Evolutionary conservation across 2,797 vertebrate genomes (phyloP).

Genomic region (Diceros bicornis): DNA sequence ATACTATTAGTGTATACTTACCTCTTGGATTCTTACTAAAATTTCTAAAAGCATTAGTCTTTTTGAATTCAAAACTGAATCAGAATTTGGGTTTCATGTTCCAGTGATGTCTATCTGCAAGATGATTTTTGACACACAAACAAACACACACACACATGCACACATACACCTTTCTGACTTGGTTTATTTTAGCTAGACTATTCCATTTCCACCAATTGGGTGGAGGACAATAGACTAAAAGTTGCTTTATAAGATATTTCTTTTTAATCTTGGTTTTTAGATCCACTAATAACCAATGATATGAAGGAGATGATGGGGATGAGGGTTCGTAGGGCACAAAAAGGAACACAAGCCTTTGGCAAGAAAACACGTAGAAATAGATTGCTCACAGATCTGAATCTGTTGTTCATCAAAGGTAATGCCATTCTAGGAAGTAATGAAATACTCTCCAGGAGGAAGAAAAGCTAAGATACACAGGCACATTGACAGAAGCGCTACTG

Average conservation of each 20-base stretch:
- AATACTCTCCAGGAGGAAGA: not conserved
- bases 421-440: not conserved
- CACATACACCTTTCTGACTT: not conserved
- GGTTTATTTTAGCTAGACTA: not conserved
- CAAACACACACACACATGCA: not conserved
- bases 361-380: not conserved
- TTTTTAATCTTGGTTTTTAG: not conserved
- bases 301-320: not conserved
- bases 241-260: not conserved
- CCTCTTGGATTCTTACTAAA: not conserved
- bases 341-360: not conserved
- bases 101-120: not conserved
- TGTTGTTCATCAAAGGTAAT: not conserved
- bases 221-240: not conserved
- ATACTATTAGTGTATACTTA: slow-evolving; percentile 6
- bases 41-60: not conserved
- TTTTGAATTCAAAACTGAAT: slow-evolving; percentile 12
- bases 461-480: not conserved
- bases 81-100: not conserved
- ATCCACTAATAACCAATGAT: not conserved
- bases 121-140: not conserved
- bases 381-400: not conserved
- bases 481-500: not conserved
- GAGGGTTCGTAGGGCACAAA: not conserved
- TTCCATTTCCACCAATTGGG: not conserved